Evolutionary conservation across 2,888 invertebrate species (phyloP).

Genomic region (Eupithecia exiguata): DNA sequence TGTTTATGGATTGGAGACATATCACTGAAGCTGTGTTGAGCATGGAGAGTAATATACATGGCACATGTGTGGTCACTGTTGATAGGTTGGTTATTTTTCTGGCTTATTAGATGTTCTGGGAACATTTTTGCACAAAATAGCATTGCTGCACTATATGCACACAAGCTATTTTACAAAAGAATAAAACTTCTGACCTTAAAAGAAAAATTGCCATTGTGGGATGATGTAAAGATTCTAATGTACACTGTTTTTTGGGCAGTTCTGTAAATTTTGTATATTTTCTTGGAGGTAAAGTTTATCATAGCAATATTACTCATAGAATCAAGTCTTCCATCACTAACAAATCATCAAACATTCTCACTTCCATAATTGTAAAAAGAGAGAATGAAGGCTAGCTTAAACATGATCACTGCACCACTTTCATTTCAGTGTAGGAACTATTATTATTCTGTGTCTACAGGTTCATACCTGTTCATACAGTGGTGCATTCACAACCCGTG

Average conservation of each 20-base stretch:
- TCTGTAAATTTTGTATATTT: no score
- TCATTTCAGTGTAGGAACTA: neutral
- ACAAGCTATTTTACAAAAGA: neutral
- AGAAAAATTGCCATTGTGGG: neutral
- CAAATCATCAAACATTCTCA: neutral
- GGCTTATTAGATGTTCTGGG: neutral
- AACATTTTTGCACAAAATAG: neutral
- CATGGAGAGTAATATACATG: conserved; percentile 82
- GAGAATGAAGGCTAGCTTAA: neutral
- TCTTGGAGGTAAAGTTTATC: no score
- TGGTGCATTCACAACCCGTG: neutral
- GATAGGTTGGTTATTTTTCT: conserved; percentile 77
- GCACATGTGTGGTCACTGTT: conserved; percentile 85
- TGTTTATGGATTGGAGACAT: conserved; percentile 85
- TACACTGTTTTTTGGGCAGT: no score
- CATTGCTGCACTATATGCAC: neutral
- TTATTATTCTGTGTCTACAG: no score
- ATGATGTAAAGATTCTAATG: neutral
- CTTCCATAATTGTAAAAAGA: neutral
- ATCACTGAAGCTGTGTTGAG: conserved; percentile 83
- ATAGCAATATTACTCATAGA: neutral
- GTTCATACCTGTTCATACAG: no score
- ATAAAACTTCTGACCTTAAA: neutral
- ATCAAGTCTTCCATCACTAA: neutral
- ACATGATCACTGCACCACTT: neutral